Evolutionary conservation across 1,140 invertebrate species (phyloP), one percentile per base, ranked within the genome.

Genomic region (Hyphantria cunea): DNA sequence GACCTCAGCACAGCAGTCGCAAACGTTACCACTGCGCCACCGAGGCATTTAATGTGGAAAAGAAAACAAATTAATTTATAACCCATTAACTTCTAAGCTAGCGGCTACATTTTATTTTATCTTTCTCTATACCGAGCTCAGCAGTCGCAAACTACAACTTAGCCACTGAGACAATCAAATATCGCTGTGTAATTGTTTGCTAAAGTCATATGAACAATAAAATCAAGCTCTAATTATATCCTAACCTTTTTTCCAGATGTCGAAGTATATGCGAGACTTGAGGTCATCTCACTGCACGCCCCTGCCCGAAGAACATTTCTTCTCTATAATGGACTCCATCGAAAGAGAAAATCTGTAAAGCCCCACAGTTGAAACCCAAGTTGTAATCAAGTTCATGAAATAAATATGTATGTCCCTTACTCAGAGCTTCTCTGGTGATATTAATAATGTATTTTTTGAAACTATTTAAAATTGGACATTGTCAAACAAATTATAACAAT

Each of bases 241-340:
- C 7, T 63, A 39, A 39, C 53, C 66, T 52, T 59, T 52, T 72
- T 70, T 68, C 14, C 67, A 89, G 86, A 81, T 95, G 48, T 92
- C 91, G 15, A 95, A 95, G 80, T 95, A 98, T 88, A 94, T 98
- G 93, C 93, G 94, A 63, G 96, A 99, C 86, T 97, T 95, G 78
- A 93, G 95, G 69, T 95, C 96, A 0, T 95, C 95, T 8, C 98
- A 99, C 88, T 98, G 97, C 91, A 94, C 94, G 11, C 96, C 95
- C 25, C 90, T 99, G 55, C 94, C 95, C 0, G 82, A 84, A 10
- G 62, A 70, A 8, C 49, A 71, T 8, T 80, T 82, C 14, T 59
- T 68, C 7, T 8, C 41, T 0, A 59, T 78, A 9, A 67, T 78
- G 64, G 49, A 67, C 5, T 42, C 41, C 8, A 12, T 56, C 5